A percentile compares a stretch with the other conserved stretches of the same genome.
phyloP scores from a whole-genome alignment of 2,797 vertebrate genomes.

The Xyrichtys novacula region DNA sequence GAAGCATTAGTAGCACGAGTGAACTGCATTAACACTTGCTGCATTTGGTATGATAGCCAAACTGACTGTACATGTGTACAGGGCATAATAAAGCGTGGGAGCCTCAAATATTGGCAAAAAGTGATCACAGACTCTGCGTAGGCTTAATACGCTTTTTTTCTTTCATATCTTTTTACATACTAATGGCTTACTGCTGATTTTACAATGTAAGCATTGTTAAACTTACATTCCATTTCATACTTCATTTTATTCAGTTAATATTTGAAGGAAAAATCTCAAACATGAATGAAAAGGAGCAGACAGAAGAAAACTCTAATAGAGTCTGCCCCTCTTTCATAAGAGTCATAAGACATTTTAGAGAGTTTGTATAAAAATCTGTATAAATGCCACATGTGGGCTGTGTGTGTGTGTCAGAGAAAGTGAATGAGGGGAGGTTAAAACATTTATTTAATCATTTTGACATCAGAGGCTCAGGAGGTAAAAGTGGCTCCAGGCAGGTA shows the following conservation, averaged over 20 bases:
- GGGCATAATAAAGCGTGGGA: neutral
- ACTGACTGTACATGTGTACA: neutral
- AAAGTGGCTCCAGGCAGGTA: neutral
- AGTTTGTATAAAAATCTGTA: no score
- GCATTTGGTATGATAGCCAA: no score
- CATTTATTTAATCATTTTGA: neutral
- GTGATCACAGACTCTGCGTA: constrained; percentile 4
- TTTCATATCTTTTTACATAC: neutral
- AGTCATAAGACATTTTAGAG: no score
- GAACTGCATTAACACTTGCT: no score
- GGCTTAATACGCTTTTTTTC: constrained; percentile 18
- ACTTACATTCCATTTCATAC: no score
- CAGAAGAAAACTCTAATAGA: no score
- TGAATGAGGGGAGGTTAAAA: neutral
- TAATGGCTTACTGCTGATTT: neutral
- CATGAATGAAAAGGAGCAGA: no score
- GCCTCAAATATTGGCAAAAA: neutral
- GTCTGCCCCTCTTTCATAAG: no score
- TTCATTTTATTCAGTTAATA: no score
- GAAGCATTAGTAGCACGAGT: no score
- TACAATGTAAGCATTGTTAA: neutral
- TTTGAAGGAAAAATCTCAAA: no score
- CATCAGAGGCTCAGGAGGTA: neutral
- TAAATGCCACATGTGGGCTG: neutral
- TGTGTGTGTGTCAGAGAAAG: constrained; percentile 1